phyloP scores from a whole-genome alignment of 2,113 vertebrate species.

The Ochotona curzoniae region DNA sequence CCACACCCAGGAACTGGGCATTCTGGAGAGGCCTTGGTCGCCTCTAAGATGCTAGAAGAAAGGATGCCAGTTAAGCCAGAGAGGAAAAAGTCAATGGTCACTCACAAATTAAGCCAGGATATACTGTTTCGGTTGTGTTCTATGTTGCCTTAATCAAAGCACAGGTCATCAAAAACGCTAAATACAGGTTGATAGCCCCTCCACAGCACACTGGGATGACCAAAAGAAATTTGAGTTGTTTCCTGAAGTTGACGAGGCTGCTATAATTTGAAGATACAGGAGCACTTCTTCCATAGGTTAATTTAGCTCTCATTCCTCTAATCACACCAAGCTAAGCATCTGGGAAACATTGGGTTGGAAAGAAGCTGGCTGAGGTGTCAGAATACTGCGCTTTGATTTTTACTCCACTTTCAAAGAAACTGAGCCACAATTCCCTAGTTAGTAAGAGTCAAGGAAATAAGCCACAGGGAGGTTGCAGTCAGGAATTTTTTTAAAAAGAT shows the following conservation, averaged over 20 bases:
- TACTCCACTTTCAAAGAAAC: constrained; percentile 36
- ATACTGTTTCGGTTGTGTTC: neutral
- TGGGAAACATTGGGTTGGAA: neutral
- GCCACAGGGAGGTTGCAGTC: neutral
- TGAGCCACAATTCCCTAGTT: neutral
- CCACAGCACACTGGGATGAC: neutral
- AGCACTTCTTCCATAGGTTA: neutral
- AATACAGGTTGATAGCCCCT: neutral
- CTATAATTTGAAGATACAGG: neutral
- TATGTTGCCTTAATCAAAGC: neutral
- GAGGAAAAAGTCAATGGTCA: neutral
- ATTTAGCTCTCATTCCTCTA: neutral
- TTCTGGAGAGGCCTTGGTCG: neutral
- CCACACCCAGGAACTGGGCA: neutral
- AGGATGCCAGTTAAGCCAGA: neutral
- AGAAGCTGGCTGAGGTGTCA: neutral
- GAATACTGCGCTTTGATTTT: neutral
- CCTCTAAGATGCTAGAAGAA: neutral
- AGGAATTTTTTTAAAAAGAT: neutral
- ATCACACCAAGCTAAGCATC: neutral
- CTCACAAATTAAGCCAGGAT: neutral
- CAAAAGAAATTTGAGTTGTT: neutral
- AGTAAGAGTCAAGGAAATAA: constrained; percentile 27
- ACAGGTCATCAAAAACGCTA: neutral
- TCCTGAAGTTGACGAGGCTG: neutral